These are phyloP conservation scores for Leucoma salicis DNA, from an alignment of 2,888 invertebrate species.

Conservation along the genomic window DNA sequence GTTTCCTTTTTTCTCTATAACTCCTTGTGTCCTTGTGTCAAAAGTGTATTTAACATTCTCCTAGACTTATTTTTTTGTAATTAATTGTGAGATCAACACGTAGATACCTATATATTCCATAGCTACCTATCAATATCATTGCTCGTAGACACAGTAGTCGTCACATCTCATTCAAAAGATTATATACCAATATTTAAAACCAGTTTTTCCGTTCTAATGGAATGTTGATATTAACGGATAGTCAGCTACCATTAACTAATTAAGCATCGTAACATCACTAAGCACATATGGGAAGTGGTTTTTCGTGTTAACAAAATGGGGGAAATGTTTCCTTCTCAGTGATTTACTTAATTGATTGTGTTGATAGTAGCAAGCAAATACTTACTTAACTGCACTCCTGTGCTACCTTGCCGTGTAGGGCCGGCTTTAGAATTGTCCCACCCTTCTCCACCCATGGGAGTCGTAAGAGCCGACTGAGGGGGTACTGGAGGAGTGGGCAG, in stretches of 20 bases:
- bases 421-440: no score
- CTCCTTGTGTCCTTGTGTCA: no score
- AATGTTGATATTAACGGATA: conserved; percentile 3
- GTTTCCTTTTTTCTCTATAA: no score
- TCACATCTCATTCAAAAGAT: neutral
- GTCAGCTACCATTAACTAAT: conserved; percentile 21
- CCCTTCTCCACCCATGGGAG: no score
- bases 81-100: no score
- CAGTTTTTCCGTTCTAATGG: neutral
- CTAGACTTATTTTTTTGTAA: no score
- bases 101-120: no score
- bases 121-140: no score
- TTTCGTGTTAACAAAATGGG: conserved; percentile 35
- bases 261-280: conserved; percentile 22
- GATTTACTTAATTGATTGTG: conserved; percentile 23
- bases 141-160: no score
- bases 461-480: no score
- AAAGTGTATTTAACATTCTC: no score
- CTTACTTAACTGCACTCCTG: neutral
- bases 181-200: neutral
- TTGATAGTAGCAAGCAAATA: neutral
- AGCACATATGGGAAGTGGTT: conserved; percentile 28
- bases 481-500: no score
- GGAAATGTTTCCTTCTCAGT: conserved; percentile 21
- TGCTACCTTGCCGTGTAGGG: conserved; percentile 2